Base-by-base conservation (phyloP, 2,888 invertebrate genomes). In the Tuta absoluta region DNA sequence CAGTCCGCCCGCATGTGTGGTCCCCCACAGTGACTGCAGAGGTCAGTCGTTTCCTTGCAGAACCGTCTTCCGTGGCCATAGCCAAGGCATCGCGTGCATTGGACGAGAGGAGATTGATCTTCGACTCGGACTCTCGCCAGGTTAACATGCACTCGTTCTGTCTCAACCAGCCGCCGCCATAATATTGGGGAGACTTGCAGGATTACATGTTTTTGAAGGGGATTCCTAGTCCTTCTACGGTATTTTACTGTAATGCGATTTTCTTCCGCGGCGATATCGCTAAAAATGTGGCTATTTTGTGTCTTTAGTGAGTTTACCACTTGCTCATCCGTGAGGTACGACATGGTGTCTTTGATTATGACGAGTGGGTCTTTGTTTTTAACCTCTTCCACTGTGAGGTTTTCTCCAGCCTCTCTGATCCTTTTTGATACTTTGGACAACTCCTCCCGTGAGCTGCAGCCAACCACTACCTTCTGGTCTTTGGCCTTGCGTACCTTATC, bases 11-110 rank as follows among this genome's bases (percentile, higher is more conserved):
- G 48, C 19, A 38, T 8, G 33, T 66, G 66, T n/a, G 62, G 63
- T n/a, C 61, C 63, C 4, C 45, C 66, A 49, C 66, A 66, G 61
- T 66, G 66, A 21, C 66, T 51, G 57, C 66, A 66, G 12, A 23
- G 3, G 3, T 57, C 62, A 12, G 41, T 19, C 2, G 45, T 14
- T 5, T 66, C 58, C 10, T 12, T 33, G 41, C 66, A 66, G 12
- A 24, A 41, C 24, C 19, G 57, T 4, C 37, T 24, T 0, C 63
- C 63, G n/a, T 65, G 65, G 1, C 65, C 65, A 17, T 61, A 63
- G 17, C 45, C 58, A 12, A 61, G n/a, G 11, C 63, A 62, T n/a
- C 56, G 56, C 10, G 64, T 58, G 51, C 64, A 62, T 19, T 63
- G 66, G 3, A 63, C 23, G 2, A 64, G 60, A 0, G 60, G 65